Conservation (phyloP, 2,888 invertebrate species). For the Drosophila melanosoma region DNA sequence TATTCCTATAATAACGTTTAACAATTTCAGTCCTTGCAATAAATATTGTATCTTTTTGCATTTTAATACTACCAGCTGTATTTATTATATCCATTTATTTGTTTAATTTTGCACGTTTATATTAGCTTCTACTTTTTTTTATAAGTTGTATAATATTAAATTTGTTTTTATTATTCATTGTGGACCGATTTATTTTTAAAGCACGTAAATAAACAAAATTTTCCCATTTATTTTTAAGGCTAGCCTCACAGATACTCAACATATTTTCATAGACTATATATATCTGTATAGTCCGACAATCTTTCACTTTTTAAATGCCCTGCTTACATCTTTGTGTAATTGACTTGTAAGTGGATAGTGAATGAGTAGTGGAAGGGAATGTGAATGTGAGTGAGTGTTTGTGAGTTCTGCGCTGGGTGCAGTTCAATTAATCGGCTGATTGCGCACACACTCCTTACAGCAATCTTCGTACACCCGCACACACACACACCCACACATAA, state of each 20-base stretch:
- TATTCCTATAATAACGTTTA: too few relatives aligned
- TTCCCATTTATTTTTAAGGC: background rate
- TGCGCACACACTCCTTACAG: constrained; percentile 59
- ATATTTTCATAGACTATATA: background rate
- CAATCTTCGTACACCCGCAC: constrained; percentile 48
- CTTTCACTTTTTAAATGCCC: background rate
- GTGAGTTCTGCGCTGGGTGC: constrained; percentile 60
- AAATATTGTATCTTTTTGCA: too few relatives aligned
- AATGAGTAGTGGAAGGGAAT: constrained; percentile 13
- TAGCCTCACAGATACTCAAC: background rate
- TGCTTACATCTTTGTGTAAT: constrained; percentile 6
- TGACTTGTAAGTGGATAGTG: constrained; percentile 27
- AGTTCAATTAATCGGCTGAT: constrained; percentile 78
- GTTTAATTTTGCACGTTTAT: too few relatives aligned
- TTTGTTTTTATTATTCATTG: background rate
- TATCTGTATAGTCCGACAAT: background rate
- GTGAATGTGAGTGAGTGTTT: constrained; percentile 23
- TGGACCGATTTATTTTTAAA: background rate
- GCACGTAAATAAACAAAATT: background rate
- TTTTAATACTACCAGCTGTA: too few relatives aligned
- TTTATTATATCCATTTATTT: too few relatives aligned
- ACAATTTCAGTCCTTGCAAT: too few relatives aligned
- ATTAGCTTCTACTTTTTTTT: background rate
- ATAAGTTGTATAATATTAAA: background rate
- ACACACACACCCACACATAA: background rate